Percentiles rank a stretch among this genome's conserved stretches.
phyloP scores from a whole-genome alignment of 2,888 invertebrate genomes.

The Pseudococcus longispinus region DNA sequence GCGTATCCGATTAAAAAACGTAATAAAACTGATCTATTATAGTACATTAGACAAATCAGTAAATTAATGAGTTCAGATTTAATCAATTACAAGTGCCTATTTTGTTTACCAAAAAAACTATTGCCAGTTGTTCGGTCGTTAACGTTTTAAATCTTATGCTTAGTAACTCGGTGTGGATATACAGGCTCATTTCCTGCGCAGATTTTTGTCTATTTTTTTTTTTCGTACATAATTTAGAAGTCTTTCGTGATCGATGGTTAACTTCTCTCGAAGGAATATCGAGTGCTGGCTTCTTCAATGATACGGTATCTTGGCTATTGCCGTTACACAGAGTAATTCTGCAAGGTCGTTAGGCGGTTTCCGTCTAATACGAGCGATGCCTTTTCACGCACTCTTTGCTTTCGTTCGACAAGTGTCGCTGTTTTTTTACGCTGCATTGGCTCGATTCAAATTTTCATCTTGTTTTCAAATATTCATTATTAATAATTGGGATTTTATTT shows the following conservation, averaged over 20 bases:
- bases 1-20: neutral
- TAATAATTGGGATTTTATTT: neutral
- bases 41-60: neutral
- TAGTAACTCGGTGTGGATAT: conserved; percentile 20
- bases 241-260: conserved; percentile 22
- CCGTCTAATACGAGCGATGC: conserved; percentile 5
- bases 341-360: conserved; percentile 45
- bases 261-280: conserved; percentile 23
- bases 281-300: conserved; percentile 24
- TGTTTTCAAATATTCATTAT: neutral
- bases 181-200: conserved; percentile 17
- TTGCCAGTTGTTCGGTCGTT: conserved; percentile 34
- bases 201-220: neutral
- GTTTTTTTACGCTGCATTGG: neutral
- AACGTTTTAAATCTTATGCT: conserved; percentile 31
- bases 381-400: conserved; percentile 31
- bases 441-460: neutral
- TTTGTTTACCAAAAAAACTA: conserved; percentile 26
- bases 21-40: neutral
- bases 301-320: conserved; percentile 32
- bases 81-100: neutral
- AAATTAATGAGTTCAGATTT: conserved; percentile 31
- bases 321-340: conserved; percentile 39
- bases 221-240: conserved; percentile 16
- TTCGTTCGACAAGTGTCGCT: conserved; percentile 28